Base-by-base conservation (phyloP, 2,113 vertebrate species). In the Baryphthengus martii region DNA sequence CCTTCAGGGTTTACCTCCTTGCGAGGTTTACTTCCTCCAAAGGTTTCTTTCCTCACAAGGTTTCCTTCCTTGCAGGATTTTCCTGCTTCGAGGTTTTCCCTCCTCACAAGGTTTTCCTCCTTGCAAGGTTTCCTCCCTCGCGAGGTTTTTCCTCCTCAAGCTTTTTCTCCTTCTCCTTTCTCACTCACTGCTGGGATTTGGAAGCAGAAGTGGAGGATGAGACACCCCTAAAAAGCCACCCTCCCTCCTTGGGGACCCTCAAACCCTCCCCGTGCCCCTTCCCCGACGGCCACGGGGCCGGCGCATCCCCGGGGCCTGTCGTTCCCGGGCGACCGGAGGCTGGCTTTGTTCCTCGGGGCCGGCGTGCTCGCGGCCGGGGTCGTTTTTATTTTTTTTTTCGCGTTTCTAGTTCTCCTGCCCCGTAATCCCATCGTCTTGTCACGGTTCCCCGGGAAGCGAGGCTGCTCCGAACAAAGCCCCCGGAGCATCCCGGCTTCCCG, bases 381-480 rank as follows among this genome's bases (percentile, higher is more conserved):
- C 59, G 67, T 73, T 86, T 93, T 33, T 25, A 21, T 21, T 13
- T 17, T 52, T 23, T 79, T 28, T 68, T 52, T 80, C 20, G 42
- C 19, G 31, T 70, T 4, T 35, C 50, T 23, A 14, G 67, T 94
- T 97, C 93, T 93, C 84, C 87, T 53, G 53, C 75, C 11, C 93
- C 28, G 23, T 97, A 97, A 97, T 97, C 95, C 90, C 95, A 97
- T 98, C 56, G 29, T 47, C 92, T 90, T 95, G 95, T 98, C 97
- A 97, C 92, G 93, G 56, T 97, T 96, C 90, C 93, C 95, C 52
- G 4, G 94, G 76, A 95, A 85, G 91, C 93, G 39, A 62, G 89
- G 92, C 95, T 52, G 89, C 94, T 61, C 90, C 58, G 21, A 96
- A 97, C 97, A 97, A 97, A 97, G 96, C 87, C 80, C 91, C 83